A percentile compares a stretch with the other conserved stretches of the same genome.
phyloP scores from a whole-genome alignment of 92 coral and sea anemone genomes.

The Heteractis magnifica region DNA sequence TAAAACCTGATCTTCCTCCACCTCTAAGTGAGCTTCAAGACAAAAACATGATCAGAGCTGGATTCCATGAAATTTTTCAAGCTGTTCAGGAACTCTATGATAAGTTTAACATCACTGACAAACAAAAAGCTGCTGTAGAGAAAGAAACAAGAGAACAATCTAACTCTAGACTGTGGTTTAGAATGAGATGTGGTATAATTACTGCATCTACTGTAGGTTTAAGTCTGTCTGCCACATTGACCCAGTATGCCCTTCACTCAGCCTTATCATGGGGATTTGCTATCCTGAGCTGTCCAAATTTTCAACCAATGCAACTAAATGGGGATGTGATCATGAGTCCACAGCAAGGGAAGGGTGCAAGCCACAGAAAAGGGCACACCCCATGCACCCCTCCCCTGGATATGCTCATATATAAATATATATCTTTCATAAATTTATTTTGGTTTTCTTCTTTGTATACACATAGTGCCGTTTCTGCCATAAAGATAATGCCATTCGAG shows the following conservation, averaged over 20 bases:
- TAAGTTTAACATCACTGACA: constrained; percentile 11
- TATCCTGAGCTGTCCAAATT: constrained; percentile 35
- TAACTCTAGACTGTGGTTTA: constrained; percentile 40
- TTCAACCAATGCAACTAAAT: constrained; percentile 34
- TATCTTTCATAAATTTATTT: background rate
- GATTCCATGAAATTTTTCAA: background rate
- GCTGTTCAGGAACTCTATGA: constrained; percentile 7
- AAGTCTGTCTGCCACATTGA: constrained; percentile 47
- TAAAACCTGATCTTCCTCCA: background rate
- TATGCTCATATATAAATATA: background rate
- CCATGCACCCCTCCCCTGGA: background rate
- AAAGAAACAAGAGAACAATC: constrained; percentile 46
- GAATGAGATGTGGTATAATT: constrained; percentile 43
- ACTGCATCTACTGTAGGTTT: constrained; percentile 49
- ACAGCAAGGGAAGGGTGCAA: constrained; percentile 40
- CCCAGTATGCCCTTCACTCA: constrained; percentile 19
- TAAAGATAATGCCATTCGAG: background rate
- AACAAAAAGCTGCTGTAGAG: constrained; percentile 33
- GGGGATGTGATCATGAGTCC: constrained; percentile 48
- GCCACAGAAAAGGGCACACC: no score
- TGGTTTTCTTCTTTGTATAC: no score
- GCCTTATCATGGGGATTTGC: constrained; percentile 44
- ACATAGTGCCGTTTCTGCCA: background rate
- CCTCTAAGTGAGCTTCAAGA: background rate
- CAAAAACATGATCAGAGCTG: background rate